These are phyloP conservation scores for Drosophila picticornis DNA, from an alignment of 2,888 invertebrate species.

Conservation along the genomic window DNA sequence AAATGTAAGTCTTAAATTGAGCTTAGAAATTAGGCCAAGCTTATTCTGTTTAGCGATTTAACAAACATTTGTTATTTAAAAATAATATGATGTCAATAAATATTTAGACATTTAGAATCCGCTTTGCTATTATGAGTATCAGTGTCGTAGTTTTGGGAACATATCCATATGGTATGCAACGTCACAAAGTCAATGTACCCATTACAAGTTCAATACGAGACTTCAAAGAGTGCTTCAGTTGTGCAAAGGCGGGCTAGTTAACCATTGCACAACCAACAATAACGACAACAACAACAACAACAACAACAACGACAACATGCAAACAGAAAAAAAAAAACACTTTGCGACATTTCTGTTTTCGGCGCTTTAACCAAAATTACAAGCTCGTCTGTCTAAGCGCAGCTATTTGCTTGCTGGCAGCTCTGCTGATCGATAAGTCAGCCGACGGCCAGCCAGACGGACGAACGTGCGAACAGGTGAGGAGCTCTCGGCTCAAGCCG, in stretches of 20 bases:
- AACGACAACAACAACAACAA: slow-evolving; percentile 65
- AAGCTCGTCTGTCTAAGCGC: slow-evolving; percentile 54
- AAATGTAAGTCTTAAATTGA: background rate
- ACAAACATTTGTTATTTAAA: background rate
- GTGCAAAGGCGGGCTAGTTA: slow-evolving; percentile 61
- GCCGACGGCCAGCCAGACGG: slow-evolving; percentile 17
- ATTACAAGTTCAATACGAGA: slow-evolving; percentile 29
- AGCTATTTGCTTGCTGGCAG: slow-evolving; percentile 55
- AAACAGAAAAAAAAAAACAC: slow-evolving; percentile 38
- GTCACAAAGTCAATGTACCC: background rate
- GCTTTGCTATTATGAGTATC: background rate
- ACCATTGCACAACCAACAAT: slow-evolving; percentile 65
- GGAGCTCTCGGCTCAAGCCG: slow-evolving; percentile 21
- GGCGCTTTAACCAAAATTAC: slow-evolving; percentile 58
- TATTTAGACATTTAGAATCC: background rate
- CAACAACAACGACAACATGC: slow-evolving; percentile 13
- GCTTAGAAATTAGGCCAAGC: background rate
- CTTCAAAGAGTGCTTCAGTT: slow-evolving; percentile 50
- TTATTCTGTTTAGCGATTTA: background rate
- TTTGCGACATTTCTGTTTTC: slow-evolving; percentile 73
- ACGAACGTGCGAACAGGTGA: slow-evolving; percentile 39
- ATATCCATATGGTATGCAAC: background rate
- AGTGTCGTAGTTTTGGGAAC: background rate
- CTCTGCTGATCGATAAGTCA: slow-evolving; percentile 68
- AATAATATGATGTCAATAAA: no score